Conservation (phyloP, 37 sponge, comb jelly and placozoan species). For the Hormiphora californensis region DNA sequence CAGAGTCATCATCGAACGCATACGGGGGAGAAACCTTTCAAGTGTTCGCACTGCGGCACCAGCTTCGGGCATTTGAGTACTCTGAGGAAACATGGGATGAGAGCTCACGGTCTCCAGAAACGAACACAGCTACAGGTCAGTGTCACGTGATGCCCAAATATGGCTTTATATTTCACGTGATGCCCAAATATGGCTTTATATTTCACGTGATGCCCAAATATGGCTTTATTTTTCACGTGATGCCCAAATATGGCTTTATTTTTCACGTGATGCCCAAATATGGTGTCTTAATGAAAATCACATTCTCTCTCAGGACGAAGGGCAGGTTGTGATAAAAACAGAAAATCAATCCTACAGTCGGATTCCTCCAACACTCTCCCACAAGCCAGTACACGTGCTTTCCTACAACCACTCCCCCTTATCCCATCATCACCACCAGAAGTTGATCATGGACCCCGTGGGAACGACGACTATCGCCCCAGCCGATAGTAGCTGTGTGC, state of each 20-base stretch:
- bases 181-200: too few species aligned
- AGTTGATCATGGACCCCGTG: too few species aligned
- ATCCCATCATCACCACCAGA: too few species aligned
- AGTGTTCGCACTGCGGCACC: constrained; percentile 52
- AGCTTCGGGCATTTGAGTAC: constrained; percentile 40
- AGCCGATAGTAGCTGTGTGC: constrained; percentile 17
- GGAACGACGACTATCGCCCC: constrained; percentile 35
- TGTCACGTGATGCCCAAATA: too few species aligned
- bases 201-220: too few species aligned
- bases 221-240: too few species aligned
- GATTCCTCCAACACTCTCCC: neutral
- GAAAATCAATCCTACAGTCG: constrained; percentile 1
- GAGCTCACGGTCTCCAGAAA: constrained; percentile 50
- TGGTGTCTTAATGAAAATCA: neutral
- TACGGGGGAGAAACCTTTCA: constrained; percentile 46
- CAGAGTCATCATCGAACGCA: constrained; percentile 51
- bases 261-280: too few species aligned
- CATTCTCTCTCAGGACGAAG: constrained; percentile 9
- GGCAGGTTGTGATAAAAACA: constrained; percentile 43
- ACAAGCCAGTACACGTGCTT: neutral
- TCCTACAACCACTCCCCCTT: neutral
- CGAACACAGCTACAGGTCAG: constrained; percentile 32
- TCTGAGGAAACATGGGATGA: constrained; percentile 50
- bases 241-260: too few species aligned
- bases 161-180: too few species aligned